Evolutionary conservation across 2,888 invertebrate genomes (phyloP), one percentile per base, ranked within the genome.

Genomic region (Argyra leucocephala): DNA sequence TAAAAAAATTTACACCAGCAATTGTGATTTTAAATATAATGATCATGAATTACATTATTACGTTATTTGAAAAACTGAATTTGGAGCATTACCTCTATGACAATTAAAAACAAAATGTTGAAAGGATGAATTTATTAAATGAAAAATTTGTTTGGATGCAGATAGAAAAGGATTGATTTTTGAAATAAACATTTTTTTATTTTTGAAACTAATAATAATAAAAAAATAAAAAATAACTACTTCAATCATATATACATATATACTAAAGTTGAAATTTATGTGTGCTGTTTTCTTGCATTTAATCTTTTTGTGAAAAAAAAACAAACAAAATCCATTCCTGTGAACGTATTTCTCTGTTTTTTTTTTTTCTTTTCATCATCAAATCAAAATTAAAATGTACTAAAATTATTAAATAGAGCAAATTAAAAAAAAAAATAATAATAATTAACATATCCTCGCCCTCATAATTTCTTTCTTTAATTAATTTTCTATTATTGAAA

Each of bases 231-330:
- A n/a, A n/a, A n/a, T n/a, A n/a, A n/a, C n/a, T n/a, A n/a, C n/a
- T n/a, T n/a, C n/a, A n/a, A n/a, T n/a, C n/a, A n/a, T n/a, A n/a
- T n/a, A n/a, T n/a, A n/a, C n/a, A n/a, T n/a, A n/a, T n/a, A n/a
- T 31, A 31, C 48, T 48, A 48, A 15, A 48, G 48, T 48, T 37
- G 15, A 10, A 12, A 18, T 48, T 48, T 48, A 48, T 48, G 48
- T 48, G 48, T 48, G 48, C 48, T 48, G 48, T 48, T 48, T 48
- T 48, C 48, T 48, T 48, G 48, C 48, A 48, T 48, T 48, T 48
- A 48, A 48, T 18, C 15, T 12, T 48, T 15, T 48, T 48, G 48
- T 48, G 48, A 15, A 48, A 48, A 31, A 31, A 12, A 9, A 18
- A 15, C 48, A 48, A 15, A 48, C 12, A 31, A 31, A 12, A 9